Percentiles rank a stretch among this genome's conserved stretches.
Conservation (phyloP, 2,797 vertebrate species). For the Parambassis ranga region DNA sequence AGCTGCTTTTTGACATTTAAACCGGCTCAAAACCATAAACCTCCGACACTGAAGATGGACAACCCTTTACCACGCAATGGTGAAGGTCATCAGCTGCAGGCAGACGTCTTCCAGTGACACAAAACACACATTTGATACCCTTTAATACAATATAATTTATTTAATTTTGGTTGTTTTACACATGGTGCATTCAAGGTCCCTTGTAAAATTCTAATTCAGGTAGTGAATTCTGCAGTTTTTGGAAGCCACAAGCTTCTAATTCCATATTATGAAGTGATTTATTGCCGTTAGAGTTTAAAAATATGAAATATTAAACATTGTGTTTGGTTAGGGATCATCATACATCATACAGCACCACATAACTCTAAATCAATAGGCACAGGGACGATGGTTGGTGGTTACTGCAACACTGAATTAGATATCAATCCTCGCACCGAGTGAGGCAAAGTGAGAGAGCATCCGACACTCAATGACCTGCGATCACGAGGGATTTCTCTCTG, state of each 20-base stretch:
- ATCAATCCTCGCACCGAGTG: conserved; percentile 1
- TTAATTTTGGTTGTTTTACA: too few relatives aligned
- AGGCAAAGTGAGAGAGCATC: background rate
- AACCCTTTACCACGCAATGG: background rate
- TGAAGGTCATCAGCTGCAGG: background rate
- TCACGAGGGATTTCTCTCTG: conserved; percentile 35
- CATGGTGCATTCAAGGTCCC: too few relatives aligned
- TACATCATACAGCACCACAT: background rate
- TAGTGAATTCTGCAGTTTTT: too few relatives aligned
- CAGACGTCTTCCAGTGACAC: too few relatives aligned
- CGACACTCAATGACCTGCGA: conserved; percentile 12
- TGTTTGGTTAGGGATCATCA: too few relatives aligned
- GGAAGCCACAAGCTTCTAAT: too few relatives aligned
- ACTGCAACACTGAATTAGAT: conserved; percentile 17
- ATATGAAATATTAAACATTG: too few relatives aligned
- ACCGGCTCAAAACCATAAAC: background rate
- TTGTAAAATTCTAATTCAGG: too few relatives aligned
- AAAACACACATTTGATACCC: background rate
- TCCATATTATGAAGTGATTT: too few relatives aligned
- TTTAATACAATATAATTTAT: too few relatives aligned
- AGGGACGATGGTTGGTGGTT: background rate
- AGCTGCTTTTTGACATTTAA: conserved; percentile 33
- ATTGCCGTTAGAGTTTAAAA: too few relatives aligned
- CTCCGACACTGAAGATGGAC: background rate
- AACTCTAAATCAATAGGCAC: background rate